Evolutionary conservation across 2,113 vertebrate species (phyloP).

Genomic region (Zingel zingel): DNA sequence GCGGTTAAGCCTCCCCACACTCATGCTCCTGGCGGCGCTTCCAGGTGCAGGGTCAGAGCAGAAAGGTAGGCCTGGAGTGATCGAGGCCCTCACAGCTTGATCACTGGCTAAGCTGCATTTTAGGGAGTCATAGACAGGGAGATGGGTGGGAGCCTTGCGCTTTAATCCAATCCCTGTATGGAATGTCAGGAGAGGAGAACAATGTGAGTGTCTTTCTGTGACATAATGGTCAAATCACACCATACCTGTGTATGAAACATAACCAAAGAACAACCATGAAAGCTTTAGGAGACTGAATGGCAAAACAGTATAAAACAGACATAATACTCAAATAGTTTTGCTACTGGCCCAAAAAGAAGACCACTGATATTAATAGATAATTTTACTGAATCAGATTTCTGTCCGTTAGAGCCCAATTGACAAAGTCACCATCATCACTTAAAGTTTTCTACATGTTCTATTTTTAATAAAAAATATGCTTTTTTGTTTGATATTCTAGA

Average conservation of each 20-base stretch:
- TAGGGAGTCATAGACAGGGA: constrained; percentile 55
- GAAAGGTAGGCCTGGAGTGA: constrained; percentile 61
- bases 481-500: neutral
- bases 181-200: constrained; percentile 51
- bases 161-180: constrained; percentile 70
- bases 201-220: constrained; percentile 45
- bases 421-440: neutral
- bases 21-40: constrained; percentile 88
- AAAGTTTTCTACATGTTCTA: neutral
- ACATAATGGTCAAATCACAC: constrained; percentile 36
- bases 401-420: neutral
- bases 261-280: neutral
- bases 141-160: constrained; percentile 50
- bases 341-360: neutral
- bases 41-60: constrained; percentile 57
- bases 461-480: neutral
- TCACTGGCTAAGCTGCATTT: constrained; percentile 68
- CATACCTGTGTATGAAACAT: constrained; percentile 24
- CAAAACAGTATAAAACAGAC: constrained; percentile 1
- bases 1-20: constrained; percentile 89
- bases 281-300: neutral
- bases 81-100: constrained; percentile 67
- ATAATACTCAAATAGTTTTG: constrained; percentile 2
- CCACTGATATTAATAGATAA: neutral
- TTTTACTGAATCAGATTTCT: neutral